Conservation (phyloP, 2,113 vertebrate species). For the Bubo blakistoni region DNA sequence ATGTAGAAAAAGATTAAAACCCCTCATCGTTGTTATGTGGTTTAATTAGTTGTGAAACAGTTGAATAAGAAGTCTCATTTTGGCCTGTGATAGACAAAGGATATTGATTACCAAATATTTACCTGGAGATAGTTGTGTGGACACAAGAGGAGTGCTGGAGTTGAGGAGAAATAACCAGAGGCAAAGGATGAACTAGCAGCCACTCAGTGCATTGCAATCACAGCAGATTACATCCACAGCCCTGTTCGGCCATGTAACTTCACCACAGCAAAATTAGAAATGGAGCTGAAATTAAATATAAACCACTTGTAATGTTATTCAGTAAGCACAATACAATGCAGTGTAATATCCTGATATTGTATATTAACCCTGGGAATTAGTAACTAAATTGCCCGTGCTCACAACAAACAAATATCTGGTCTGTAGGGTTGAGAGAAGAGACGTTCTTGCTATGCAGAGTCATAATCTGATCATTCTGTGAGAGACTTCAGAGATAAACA, state of each 20-base stretch:
- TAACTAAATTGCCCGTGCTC: neutral
- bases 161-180: neutral
- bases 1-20: neutral
- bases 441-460: neutral
- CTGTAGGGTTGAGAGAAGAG: neutral
- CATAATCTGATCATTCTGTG: neutral
- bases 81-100: neutral
- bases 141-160: neutral
- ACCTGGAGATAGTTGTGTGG: neutral
- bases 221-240: neutral
- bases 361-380: slow-evolving; percentile 1
- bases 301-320: neutral
- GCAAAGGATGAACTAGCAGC: neutral
- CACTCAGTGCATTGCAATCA: neutral
- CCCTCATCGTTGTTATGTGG: neutral
- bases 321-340: neutral
- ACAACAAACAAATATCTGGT: neutral
- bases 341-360: neutral
- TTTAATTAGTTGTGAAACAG: neutral
- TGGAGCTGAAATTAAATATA: slow-evolving; percentile 13
- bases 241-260: neutral
- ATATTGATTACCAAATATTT: neutral
- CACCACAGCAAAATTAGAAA: neutral
- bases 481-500: neutral
- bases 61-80: neutral